Evolutionary conservation across 2,888 invertebrate genomes (phyloP).

Genomic region (Callimorpha dominula): DNA sequence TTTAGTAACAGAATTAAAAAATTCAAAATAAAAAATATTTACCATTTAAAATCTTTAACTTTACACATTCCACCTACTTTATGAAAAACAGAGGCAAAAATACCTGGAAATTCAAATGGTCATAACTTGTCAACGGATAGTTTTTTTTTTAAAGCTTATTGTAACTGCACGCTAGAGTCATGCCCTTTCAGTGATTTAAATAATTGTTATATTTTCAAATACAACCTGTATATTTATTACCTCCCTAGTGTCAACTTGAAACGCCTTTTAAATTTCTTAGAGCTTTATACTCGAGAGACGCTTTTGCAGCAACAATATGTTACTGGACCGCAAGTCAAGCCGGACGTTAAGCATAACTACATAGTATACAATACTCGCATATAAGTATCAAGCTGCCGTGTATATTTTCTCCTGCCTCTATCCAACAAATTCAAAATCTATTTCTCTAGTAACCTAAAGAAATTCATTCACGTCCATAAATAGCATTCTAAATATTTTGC

Average conservation of each 20-base stretch:
- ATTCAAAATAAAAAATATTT: too few relatives aligned
- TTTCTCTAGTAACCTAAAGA: constrained; percentile 6
- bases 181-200: too few relatives aligned
- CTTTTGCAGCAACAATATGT: background rate
- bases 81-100: too few relatives aligned
- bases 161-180: too few relatives aligned
- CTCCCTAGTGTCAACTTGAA: background rate
- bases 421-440: background rate
- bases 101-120: too few relatives aligned
- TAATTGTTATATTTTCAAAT: too few relatives aligned
- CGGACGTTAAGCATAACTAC: background rate
- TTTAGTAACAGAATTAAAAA: too few relatives aligned
- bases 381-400: background rate
- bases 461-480: constrained; percentile 46
- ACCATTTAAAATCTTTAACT: too few relatives aligned
- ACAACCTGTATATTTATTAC: background rate
- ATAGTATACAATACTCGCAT: background rate
- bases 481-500: constrained; percentile 47
- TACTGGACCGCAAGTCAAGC: background rate
- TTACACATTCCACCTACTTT: too few relatives aligned
- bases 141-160: too few relatives aligned
- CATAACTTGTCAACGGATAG: too few relatives aligned
- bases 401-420: background rate
- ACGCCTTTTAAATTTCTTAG: background rate
- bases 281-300: background rate